phyloP scores from a whole-genome alignment of 2,113 vertebrate species.

The Deroptyus accipitrinus region DNA sequence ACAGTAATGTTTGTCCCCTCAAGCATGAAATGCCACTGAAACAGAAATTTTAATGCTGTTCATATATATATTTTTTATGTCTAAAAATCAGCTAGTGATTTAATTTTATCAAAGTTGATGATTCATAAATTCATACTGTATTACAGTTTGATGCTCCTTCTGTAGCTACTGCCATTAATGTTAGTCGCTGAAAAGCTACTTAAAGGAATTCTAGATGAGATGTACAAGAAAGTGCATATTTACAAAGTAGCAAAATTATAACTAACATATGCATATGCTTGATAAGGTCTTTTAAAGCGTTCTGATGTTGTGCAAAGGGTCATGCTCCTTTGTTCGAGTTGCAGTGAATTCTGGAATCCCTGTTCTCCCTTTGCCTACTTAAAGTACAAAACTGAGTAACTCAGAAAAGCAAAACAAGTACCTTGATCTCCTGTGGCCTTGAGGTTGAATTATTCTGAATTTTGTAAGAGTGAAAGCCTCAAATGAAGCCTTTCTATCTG shows the following conservation, averaged over 20 bases:
- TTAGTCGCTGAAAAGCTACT: background rate
- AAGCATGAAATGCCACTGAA: background rate
- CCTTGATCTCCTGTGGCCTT: background rate
- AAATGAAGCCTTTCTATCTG: background rate
- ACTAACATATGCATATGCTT: background rate
- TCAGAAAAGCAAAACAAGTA: background rate
- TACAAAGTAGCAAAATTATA: background rate
- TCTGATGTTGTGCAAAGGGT: background rate
- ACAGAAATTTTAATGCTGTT: background rate
- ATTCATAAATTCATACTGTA: background rate
- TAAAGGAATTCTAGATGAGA: background rate
- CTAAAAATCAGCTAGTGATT: background rate
- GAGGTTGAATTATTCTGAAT: background rate
- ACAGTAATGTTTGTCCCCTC: background rate
- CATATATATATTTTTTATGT: no score
- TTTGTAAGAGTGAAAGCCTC: background rate
- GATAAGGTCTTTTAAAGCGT: background rate
- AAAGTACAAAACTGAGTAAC: background rate
- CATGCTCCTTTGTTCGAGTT: background rate
- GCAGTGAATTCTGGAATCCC: background rate
- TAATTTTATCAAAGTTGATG: background rate
- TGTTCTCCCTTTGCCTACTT: background rate
- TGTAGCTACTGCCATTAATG: background rate
- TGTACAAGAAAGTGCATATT: background rate
- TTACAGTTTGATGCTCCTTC: background rate